Percentiles rank a stretch among this genome's conserved stretches.
phyloP scores from a whole-genome alignment of 1,140 invertebrate species.

The Drosophila bocki region DNA sequence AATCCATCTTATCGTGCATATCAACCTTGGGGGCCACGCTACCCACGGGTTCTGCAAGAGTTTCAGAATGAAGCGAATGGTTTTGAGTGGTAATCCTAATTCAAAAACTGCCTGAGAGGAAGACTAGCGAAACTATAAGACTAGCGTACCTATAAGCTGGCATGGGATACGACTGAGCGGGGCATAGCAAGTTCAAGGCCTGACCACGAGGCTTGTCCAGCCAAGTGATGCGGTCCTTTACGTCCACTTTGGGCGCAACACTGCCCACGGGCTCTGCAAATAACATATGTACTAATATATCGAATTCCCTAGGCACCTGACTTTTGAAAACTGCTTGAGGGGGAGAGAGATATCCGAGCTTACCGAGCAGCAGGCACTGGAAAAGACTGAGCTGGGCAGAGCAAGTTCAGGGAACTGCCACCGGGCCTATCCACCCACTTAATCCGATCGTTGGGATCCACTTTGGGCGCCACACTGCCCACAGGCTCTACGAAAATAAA shows the following conservation, averaged over 20 bases:
- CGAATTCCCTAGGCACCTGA: no score
- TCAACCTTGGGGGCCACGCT: conserved; percentile 89
- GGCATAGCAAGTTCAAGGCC: conserved; percentile 85
- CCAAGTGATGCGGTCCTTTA: conserved; percentile 87
- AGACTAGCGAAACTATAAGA: conserved; percentile 72
- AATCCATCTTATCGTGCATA: conserved; percentile 82
- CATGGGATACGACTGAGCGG: conserved; percentile 89
- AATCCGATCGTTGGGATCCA: conserved; percentile 88
- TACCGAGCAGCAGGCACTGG: conserved; percentile 88
- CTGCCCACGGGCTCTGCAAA: conserved; percentile 86
- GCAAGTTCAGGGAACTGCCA: conserved; percentile 84
- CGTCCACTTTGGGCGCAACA: conserved; percentile 88
- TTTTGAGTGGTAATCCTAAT: no score
- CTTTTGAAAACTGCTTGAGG: conserved; percentile 48
- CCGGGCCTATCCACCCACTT: conserved; percentile 67
- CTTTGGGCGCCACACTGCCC: conserved; percentile 90
- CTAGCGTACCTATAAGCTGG: conserved; percentile 87
- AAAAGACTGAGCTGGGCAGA: conserved; percentile 89
- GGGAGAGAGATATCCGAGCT: conserved; percentile 11
- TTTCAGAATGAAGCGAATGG: background rate
- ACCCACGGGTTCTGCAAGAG: conserved; percentile 88
- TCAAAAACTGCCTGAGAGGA: conserved; percentile 60
- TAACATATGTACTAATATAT: background rate
- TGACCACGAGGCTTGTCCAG: conserved; percentile 85
- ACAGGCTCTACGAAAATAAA: conserved; percentile 88